Base-by-base conservation (phyloP, 2,797 vertebrate genomes). In the Pelodytes ibericus region DNA sequence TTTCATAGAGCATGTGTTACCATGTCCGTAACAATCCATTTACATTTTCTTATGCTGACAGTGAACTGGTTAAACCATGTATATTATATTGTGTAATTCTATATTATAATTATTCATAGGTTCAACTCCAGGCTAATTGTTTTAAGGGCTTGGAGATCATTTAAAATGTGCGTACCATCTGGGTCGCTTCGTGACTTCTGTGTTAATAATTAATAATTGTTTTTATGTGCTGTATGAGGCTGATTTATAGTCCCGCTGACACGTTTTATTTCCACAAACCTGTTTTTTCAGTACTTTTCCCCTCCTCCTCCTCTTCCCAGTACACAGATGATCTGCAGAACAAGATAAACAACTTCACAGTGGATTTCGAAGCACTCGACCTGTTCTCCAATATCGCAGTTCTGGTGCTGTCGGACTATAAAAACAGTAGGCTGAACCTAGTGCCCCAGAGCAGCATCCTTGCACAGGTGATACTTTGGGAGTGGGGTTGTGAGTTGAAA, bases 381-480 rank as follows among this genome's bases (percentile, higher is more conserved):
- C 78, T 92, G 3, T 81, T 92, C 25, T 83, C 66, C n/a, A 80
- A 81, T 0, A 84, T 85, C 0, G 86, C 84, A 72, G 77, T 47
- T 25, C 80, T 24, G 47, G 89, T 91, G 81, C 82, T 93, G 77
- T 74, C 84, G 73, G 83, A 85, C 29, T 87, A 92, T 0, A 81
- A 82, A 71, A 83, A 63, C 77, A 91, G 89, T 0, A 82, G 86
- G 0, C 0, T 88, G 0, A 86, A 90, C 0, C 70, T 59, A 10
- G 63, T 91, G 58, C 84, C 83, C 33, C 90, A 86, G 0, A 2
- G 41, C 0, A 47, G 26, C 69, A 90, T 89, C 81, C 69, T 84
- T 0, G 39, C 74, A 11, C 87, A 91, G 91, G 92, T 93, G 63
- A 20, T 22, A 36, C 33, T 36, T 11, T 36, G 33, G 33, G 33